Conservation (phyloP, 2,797 vertebrate species). For the Clamator glandarius region DNA sequence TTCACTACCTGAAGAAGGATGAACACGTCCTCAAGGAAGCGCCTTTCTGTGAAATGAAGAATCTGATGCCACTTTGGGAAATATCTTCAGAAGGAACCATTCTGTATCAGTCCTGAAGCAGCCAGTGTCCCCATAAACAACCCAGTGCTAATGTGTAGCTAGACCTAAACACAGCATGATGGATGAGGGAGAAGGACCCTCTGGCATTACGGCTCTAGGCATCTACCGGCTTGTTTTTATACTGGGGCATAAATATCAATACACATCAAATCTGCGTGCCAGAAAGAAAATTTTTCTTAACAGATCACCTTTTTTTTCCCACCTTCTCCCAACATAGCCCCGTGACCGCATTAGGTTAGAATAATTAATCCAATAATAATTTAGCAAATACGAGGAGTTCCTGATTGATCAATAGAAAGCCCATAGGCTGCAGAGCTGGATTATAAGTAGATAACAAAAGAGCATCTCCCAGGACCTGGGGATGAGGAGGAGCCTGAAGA, state of each 20-base stretch:
- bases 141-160: fast-evolving
- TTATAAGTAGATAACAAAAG: no score
- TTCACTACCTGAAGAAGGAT: neutral
- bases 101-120: neutral
- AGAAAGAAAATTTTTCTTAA: neutral
- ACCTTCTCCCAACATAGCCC: neutral
- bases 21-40: neutral
- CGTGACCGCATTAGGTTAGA: neutral
- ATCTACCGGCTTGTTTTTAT: neutral
- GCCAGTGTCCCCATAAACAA: neutral
- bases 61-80: neutral
- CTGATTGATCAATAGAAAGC: neutral
- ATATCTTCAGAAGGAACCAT: neutral
- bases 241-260: neutral
- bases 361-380: neutral
- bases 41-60: neutral
- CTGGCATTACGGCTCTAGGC: neutral
- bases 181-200: neutral
- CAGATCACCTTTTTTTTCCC: neutral
- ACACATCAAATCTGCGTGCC: no score
- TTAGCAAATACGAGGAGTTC: neutral
- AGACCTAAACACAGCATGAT: no score
- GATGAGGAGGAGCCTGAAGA: no score
- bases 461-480: neutral
- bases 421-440: neutral